Evolutionary conservation across 2,888 invertebrate genomes (phyloP).

Genomic region (Synergus japonicus): DNA sequence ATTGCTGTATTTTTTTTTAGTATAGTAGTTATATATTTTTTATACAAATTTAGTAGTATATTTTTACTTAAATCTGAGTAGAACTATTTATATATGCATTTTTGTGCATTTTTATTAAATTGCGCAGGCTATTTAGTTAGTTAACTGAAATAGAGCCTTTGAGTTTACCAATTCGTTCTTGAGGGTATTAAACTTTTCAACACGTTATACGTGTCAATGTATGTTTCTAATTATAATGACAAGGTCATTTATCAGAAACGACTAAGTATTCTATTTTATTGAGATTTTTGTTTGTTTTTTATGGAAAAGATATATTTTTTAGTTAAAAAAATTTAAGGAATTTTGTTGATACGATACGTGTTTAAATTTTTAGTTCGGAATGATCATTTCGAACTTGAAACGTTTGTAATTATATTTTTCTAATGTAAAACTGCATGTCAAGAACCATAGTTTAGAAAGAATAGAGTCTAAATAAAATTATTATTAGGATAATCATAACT

Average conservation of each 20-base stretch:
- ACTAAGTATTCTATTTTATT: background rate
- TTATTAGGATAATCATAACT: background rate
- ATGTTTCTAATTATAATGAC: background rate
- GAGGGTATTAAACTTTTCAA: background rate
- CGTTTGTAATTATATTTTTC: background rate
- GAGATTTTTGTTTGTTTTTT: background rate
- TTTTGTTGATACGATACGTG: background rate
- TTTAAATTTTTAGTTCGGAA: background rate
- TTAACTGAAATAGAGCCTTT: background rate
- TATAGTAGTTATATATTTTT: background rate
- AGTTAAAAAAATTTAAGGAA: background rate
- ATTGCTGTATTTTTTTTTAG: background rate
- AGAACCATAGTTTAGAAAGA: background rate
- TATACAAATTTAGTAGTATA: background rate
- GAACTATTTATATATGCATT: background rate
- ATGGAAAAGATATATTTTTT: background rate
- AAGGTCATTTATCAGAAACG: constrained; percentile 8
- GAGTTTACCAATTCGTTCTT: background rate
- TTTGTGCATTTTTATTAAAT: background rate
- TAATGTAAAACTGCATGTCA: background rate
- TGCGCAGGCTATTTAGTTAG: background rate
- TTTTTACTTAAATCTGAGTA: background rate
- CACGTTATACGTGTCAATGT: background rate
- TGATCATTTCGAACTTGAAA: background rate
- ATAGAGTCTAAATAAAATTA: background rate